Evolutionary conservation across 92 coral and sea anemone genomes (phyloP).

Genomic region (Virgularia gustaviana): DNA sequence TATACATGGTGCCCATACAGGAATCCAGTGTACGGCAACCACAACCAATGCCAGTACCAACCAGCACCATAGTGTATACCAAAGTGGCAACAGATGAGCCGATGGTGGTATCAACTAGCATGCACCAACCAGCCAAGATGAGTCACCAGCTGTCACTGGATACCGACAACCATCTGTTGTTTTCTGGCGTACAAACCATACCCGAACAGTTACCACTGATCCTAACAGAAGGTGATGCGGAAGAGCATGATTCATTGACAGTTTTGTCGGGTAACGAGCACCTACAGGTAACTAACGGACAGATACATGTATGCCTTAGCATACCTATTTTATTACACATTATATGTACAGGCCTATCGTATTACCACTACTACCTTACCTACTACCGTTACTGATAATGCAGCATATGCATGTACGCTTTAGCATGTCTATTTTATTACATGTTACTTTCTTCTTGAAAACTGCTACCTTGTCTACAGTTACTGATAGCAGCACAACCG

Average conservation of each 20-base stretch:
- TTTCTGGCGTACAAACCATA: conserved; percentile 23
- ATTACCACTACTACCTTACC: no score
- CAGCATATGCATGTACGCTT: no score
- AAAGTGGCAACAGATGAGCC: not conserved
- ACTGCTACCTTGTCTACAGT: no score
- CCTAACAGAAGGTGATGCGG: conserved; percentile 89
- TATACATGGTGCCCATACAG: no score
- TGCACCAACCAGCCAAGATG: not conserved
- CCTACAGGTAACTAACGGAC: conserved; percentile 15
- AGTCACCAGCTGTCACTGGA: conserved; percentile 3
- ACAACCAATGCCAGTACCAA: not conserved
- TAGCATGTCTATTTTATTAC: no score
- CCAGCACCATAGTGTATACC: not conserved
- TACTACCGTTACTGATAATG: no score
- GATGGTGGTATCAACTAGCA: not conserved
- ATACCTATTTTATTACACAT: no score
- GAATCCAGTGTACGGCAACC: no score
- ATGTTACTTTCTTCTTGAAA: no score
- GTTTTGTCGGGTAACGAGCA: conserved; percentile 59
- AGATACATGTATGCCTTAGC: not conserved
- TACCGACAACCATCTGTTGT: conserved; percentile 28
- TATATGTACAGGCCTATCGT: no score
- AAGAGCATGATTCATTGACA: conserved; percentile 67
- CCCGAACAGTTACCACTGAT: conserved; percentile 81
- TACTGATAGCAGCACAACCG: no score